These are phyloP conservation scores for Pseudopipra pipra DNA, from an alignment of 2,113 vertebrate genomes.

Conservation along the genomic window DNA sequence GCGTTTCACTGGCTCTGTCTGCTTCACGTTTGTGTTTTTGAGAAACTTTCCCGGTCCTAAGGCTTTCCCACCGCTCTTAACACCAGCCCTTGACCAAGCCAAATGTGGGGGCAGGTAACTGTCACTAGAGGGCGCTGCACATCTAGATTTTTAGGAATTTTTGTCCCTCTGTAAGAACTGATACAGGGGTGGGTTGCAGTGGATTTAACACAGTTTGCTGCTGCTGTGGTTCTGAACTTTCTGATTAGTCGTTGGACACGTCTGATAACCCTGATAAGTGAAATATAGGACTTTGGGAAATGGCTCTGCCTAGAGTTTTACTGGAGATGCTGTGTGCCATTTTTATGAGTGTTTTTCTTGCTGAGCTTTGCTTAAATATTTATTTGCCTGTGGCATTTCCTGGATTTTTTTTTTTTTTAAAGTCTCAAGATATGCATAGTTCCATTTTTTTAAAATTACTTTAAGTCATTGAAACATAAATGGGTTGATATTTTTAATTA, in stretches of 20 bases:
- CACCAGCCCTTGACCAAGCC: fast-evolving
- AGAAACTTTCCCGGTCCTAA: fast-evolving
- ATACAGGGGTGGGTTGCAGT: fast-evolving
- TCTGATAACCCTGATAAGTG: neutral
- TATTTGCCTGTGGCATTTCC: neutral
- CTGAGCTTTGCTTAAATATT: neutral
- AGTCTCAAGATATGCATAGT: neutral
- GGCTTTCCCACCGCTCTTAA: fast-evolving
- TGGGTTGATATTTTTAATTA: neutral
- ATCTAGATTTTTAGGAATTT: neutral
- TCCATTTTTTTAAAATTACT: neutral
- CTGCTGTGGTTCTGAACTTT: neutral
- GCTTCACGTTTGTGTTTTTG: fast-evolving
- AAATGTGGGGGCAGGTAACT: neutral
- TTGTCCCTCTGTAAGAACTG: fast-evolving
- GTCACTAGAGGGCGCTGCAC: slow-evolving; percentile 34
- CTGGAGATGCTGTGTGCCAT: neutral
- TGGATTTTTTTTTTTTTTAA: neutral
- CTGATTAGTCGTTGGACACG: neutral
- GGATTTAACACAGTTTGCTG: fast-evolving
- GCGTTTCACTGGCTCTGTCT: neutral
- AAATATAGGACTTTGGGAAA: neutral
- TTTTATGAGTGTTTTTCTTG: neutral
- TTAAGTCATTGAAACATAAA: neutral
- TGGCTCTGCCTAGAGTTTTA: neutral